Base-by-base conservation (phyloP, 2,797 vertebrate genomes). In the Pseudopleuronectes americanus region DNA sequence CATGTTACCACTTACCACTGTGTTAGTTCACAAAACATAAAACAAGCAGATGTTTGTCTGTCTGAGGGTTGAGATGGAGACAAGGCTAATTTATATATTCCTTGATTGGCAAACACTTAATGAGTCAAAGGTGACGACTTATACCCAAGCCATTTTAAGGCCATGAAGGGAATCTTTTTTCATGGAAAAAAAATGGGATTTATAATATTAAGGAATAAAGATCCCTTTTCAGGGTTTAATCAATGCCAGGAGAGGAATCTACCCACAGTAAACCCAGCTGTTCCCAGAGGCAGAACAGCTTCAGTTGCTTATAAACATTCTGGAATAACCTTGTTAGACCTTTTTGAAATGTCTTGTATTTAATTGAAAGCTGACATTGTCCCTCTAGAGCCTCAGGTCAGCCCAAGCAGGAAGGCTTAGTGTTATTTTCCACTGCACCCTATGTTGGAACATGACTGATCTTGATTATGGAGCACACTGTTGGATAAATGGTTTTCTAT, bases 321-420 rank as follows among this genome's bases (percentile, higher is more conserved):
- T 60, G 52, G 68, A 76, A 53, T 71, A 74, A 74, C 62, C 74
- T 55, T 68, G 57, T 63, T 69, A 61, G 49, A 65, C 58, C 43
- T 74, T 49, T 60, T 36, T 65, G 48, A 68, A 65, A 47, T 82
- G 68, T 70, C 52, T 76, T 67, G 41, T 74, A 81, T 85, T 79
- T 77, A 78, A 83, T 78, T 74, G 71, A 87, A 87, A 71, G 47
- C 52, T 68, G 51, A 62, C 49, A 52, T 68, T 80, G 75, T 77
- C 61, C 49, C 68, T 81, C 52, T 33, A 31, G 64, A 84, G 69
- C 68, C 47, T 67, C 58, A 64, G 87, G 64, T 85, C 84, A 79
- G 3, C 47, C 63, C 17, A 17, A 65, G 64, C 26, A 75, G 53
- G 65, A 65, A 9, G 8, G 22, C 54, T 68, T 4, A 49, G 48